phyloP scores from a whole-genome alignment of 2,797 vertebrate species.

The Sebastes taczanowskii region DNA sequence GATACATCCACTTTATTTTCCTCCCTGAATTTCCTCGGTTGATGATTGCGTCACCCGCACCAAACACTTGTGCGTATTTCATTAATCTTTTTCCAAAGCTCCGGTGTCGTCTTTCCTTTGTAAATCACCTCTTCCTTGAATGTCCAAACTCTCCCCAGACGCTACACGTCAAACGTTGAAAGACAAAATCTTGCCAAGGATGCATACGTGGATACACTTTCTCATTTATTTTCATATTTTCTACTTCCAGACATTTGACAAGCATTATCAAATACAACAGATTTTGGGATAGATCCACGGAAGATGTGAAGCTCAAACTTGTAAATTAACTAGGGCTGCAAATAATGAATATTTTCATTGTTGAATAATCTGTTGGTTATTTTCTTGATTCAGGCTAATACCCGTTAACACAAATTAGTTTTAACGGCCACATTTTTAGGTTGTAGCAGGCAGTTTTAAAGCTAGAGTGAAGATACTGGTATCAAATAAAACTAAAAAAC shows the following conservation, averaged over 20 bases:
- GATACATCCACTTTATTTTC: conserved; percentile 11
- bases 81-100: conserved; percentile 29
- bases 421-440: no score
- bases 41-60: conserved; percentile 29
- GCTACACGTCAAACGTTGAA: neutral
- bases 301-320: neutral
- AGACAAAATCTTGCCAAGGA: conserved; percentile 14
- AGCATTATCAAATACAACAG: neutral
- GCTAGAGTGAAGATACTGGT: no score
- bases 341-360: no score
- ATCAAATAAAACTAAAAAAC: no score
- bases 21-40: conserved; percentile 10
- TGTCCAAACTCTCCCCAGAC: conserved; percentile 1
- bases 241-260: neutral
- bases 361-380: no score
- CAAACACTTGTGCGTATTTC: conserved; percentile 19
- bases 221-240: conserved; percentile 11
- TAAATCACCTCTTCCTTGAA: conserved; percentile 41
- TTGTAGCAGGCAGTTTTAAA: no score
- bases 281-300: neutral
- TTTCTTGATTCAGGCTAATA: no score
- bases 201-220: neutral
- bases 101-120: neutral
- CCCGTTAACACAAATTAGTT: no score
- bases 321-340: neutral